Evolutionary conservation across 2,888 invertebrate species (phyloP).

Genomic region (Smittia aterrima): DNA sequence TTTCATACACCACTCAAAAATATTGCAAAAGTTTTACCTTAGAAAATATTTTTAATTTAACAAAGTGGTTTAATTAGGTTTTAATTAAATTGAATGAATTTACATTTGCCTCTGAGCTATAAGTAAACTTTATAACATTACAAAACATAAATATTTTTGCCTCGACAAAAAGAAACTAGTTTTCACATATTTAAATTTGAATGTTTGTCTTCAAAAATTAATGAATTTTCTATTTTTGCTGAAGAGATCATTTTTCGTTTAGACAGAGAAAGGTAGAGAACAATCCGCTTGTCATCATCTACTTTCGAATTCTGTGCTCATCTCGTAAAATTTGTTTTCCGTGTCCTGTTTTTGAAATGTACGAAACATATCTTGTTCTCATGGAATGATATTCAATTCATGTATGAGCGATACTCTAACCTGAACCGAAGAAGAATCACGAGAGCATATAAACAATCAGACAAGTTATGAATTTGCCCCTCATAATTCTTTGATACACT

Average conservation of each 20-base stretch:
- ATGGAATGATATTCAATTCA: not conserved
- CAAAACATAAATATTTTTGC: not conserved
- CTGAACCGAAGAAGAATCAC: not conserved
- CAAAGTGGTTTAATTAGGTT: not conserved
- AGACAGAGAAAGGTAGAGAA: not conserved
- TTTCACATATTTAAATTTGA: no score
- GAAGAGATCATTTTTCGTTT: no score
- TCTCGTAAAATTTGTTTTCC: conserved; percentile 35
- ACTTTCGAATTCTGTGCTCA: conserved; percentile 32
- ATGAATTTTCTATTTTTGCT: no score
- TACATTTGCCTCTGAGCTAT: no score
- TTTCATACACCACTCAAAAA: no score
- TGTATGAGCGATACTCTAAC: not conserved
- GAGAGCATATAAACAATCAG: conserved; percentile 27
- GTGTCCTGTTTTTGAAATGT: conserved; percentile 35
- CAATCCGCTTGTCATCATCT: not conserved
- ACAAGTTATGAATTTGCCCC: not conserved
- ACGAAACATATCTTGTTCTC: not conserved
- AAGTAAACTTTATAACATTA: not conserved
- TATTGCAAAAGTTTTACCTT: no score
- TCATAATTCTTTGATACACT: not conserved
- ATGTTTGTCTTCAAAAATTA: no score
- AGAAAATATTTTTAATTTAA: not conserved
- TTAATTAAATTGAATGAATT: not conserved
- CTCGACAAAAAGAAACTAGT: no score